Percentiles rank a stretch among this genome's conserved stretches.
Conservation (phyloP, 1,140 invertebrate genomes). For the Tachypleus tridentatus region DNA sequence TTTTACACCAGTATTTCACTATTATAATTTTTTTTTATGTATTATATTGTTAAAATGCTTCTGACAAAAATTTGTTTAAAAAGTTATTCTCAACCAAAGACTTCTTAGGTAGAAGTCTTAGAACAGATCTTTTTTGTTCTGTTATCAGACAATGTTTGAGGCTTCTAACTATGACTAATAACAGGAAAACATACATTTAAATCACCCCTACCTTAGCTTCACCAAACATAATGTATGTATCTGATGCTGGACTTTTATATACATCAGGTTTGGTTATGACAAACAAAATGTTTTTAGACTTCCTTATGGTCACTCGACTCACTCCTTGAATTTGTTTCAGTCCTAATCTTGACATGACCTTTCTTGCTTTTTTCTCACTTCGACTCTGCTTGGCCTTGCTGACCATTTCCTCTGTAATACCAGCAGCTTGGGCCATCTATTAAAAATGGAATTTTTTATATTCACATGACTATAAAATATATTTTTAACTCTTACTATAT, state of each 20-base stretch:
- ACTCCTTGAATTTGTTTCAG: constrained; percentile 90
- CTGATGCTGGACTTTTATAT: constrained; percentile 97
- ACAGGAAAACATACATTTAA: no score
- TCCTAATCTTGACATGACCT: constrained; percentile 97
- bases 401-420: constrained; percentile 66
- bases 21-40: no score
- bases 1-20: no score
- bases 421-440: constrained; percentile 47
- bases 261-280: constrained; percentile 99
- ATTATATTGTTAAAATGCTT: no score
- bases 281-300: constrained; percentile 98
- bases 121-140: no score
- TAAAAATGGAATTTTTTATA: no score
- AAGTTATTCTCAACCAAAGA: no score
- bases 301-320: constrained; percentile 92
- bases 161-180: no score
- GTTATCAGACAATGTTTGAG: background rate
- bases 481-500: no score
- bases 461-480: no score
- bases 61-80: no score
- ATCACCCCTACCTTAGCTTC: constrained; percentile 69
- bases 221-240: constrained; percentile 99
- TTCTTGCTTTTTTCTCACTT: constrained; percentile 97
- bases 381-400: constrained; percentile 95
- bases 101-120: no score